A percentile compares a stretch with the other conserved stretches of the same genome.
phyloP scores from a whole-genome alignment of 2,888 invertebrate genomes.

The Odontocerum albicorne region DNA sequence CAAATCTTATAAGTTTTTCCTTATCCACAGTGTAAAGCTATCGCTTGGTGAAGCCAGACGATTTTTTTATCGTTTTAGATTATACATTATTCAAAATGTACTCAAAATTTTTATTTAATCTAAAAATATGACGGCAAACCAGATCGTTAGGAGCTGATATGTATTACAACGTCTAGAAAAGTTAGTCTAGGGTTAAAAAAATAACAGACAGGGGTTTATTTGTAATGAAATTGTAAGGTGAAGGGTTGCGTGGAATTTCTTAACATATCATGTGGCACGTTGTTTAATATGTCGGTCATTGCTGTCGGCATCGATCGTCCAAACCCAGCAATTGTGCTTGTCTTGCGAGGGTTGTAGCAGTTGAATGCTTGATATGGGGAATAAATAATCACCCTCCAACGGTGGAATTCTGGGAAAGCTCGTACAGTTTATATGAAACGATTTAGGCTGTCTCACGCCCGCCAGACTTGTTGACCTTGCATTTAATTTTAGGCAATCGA shows the following conservation, averaged over 20 bases:
- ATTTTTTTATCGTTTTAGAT: too few species aligned
- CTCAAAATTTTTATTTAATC: too few species aligned
- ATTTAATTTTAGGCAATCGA: slow-evolving; percentile 14
- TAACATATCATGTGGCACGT: background rate
- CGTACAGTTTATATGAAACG: slow-evolving; percentile 3
- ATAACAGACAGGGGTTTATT: too few species aligned
- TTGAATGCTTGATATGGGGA: slow-evolving; percentile 19
- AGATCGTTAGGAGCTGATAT: too few species aligned
- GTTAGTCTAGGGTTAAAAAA: too few species aligned
- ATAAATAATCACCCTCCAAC: slow-evolving; percentile 19
- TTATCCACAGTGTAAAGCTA: too few species aligned
- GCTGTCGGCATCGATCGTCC: slow-evolving; percentile 14
- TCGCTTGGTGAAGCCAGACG: too few species aligned
- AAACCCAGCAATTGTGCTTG: background rate
- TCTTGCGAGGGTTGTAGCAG: slow-evolving; percentile 11
- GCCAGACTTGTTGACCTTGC: slow-evolving; percentile 21
- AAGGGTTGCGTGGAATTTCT: slow-evolving; percentile 9
- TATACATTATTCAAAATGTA: too few species aligned
- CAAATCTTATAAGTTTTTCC: too few species aligned
- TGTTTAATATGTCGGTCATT: slow-evolving; percentile 14
- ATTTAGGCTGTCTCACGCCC: slow-evolving; percentile 13
- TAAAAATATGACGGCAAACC: too few species aligned
- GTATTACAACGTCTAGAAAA: too few species aligned
- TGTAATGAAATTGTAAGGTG: too few species aligned
- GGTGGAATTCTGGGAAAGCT: slow-evolving; percentile 20